A percentile compares a stretch with the other conserved stretches of the same genome.
These are phyloP conservation scores for Phoenicopterus ruber DNA, from an alignment of 2,113 vertebrate genomes.

Conservation along the genomic window DNA sequence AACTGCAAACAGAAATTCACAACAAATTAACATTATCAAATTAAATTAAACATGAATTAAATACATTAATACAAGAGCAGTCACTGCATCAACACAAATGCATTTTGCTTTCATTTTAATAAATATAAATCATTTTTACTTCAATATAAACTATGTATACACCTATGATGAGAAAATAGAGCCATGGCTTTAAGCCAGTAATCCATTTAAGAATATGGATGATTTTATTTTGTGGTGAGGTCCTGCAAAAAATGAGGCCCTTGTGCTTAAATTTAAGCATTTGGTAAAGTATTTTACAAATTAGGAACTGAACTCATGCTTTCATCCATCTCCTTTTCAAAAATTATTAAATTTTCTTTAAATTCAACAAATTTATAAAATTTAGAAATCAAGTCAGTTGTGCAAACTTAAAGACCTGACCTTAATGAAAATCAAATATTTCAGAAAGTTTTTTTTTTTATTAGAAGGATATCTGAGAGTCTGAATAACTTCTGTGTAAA, in stretches of 20 bases:
- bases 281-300: not conserved
- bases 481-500: not conserved
- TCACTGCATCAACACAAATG: not conserved
- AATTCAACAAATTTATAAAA: not conserved
- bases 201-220: not conserved
- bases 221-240: not conserved
- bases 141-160: not conserved
- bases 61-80: not conserved
- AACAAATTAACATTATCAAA: not conserved
- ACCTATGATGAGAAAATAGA: not conserved
- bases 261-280: not conserved
- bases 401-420: not conserved
- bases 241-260: not conserved
- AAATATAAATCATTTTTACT: not conserved
- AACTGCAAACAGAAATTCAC: not conserved
- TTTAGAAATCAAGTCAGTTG: not conserved
- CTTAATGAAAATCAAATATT: not conserved
- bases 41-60: not conserved
- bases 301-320: not conserved
- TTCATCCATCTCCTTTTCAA: not conserved
- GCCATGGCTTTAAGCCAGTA: not conserved
- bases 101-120: not conserved
- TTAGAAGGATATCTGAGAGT: not conserved
- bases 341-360: not conserved
- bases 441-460: not conserved